These are phyloP conservation scores for Camelus dromedarius DNA, from an alignment of 2,113 vertebrate species.

Conservation along the genomic window DNA sequence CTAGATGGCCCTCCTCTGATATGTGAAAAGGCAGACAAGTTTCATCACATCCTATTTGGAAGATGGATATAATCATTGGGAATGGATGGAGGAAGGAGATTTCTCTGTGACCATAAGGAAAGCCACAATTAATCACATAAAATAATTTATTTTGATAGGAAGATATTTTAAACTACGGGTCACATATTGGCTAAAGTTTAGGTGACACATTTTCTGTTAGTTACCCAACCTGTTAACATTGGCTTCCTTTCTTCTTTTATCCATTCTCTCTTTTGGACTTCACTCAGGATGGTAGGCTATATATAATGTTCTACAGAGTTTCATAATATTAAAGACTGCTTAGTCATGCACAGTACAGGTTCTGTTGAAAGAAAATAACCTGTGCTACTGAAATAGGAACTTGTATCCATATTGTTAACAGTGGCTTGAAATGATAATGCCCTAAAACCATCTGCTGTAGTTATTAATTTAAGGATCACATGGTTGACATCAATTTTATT, in stretches of 20 bases:
- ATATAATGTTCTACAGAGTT: not conserved
- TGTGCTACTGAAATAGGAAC: not conserved
- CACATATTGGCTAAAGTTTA: slow-evolving; percentile 36
- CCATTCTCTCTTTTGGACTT: not conserved
- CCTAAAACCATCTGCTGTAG: not conserved
- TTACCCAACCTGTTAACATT: not conserved
- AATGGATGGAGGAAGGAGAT: not conserved
- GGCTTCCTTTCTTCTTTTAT: not conserved
- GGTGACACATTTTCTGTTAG: not conserved
- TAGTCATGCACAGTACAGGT: not conserved
- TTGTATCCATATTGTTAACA: slow-evolving; percentile 46
- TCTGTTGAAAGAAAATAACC: slow-evolving; percentile 48
- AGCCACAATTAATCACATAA: slow-evolving; percentile 14
- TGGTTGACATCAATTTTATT: slow-evolving; percentile 36
- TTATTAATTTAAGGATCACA: not conserved
- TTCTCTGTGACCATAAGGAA: not conserved
- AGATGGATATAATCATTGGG: not conserved
- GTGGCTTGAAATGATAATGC: slow-evolving; percentile 28
- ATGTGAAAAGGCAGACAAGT: not conserved
- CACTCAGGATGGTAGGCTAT: not conserved
- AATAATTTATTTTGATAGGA: not conserved
- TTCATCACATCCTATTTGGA: not conserved
- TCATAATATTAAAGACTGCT: not conserved
- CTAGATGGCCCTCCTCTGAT: not conserved
- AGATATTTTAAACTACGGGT: not conserved